phyloP scores from a whole-genome alignment of 2,888 invertebrate species.

The Empis stercorea region DNA sequence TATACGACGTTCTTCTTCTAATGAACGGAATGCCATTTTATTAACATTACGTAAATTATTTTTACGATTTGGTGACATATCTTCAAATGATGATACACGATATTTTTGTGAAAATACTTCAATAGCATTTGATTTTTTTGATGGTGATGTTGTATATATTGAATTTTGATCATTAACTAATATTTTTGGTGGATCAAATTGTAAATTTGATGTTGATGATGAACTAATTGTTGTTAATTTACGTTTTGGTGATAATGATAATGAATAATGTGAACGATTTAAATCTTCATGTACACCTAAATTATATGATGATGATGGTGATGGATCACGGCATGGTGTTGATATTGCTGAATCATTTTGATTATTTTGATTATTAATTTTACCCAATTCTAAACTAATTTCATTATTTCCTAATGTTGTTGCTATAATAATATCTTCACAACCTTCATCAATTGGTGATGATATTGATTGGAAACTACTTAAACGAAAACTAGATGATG shows the following conservation, averaged over 20 bases:
- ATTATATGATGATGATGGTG: conserved; percentile 18
- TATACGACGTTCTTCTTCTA: conserved; percentile 36
- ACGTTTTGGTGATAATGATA: conserved; percentile 32
- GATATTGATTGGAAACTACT: conserved; percentile 37
- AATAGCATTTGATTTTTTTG: conserved; percentile 34
- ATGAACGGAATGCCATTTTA: conserved; percentile 32
- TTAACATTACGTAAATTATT: conserved; percentile 32
- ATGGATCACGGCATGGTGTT: conserved; percentile 31
- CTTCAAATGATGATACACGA: conserved; percentile 35
- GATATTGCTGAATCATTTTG: conserved; percentile 33
- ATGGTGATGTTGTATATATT: conserved; percentile 36
- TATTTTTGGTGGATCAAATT: conserved; percentile 37
- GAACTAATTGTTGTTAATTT: conserved; percentile 25
- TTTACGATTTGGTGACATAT: conserved; percentile 31
- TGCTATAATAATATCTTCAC: conserved; percentile 34
- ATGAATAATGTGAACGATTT: conserved; percentile 21
- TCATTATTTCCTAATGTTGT: conserved; percentile 26
- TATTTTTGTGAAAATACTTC: conserved; percentile 38
- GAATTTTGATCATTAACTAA: conserved; percentile 36
- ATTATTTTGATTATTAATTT: conserved; percentile 19
- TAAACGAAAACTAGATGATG: conserved; percentile 33
- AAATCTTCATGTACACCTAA: not conserved
- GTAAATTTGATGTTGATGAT: conserved; percentile 17
- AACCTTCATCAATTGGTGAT: conserved; percentile 37
- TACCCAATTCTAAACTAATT: conserved; percentile 30